phyloP scores from a whole-genome alignment of 2,888 invertebrate genomes.

The Choristoneura rosaceana region DNA sequence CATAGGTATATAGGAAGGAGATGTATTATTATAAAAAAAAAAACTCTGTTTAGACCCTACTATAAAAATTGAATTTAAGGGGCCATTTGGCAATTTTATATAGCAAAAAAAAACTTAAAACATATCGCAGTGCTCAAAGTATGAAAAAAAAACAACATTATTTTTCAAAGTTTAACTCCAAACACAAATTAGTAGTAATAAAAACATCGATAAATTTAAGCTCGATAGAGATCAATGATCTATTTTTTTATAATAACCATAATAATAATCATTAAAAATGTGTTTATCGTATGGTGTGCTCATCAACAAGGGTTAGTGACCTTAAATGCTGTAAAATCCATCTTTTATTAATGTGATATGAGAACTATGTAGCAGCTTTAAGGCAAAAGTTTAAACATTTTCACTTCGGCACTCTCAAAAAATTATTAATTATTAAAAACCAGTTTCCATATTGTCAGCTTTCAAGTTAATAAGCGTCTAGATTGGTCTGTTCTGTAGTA shows the following conservation, averaged over 20 bases:
- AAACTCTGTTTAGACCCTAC: too few relatives aligned
- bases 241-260: constrained; percentile 1
- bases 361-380: background rate
- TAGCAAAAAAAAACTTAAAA: too few relatives aligned
- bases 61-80: too few relatives aligned
- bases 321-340: background rate
- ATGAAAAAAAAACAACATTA: too few relatives aligned
- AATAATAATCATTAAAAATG: background rate
- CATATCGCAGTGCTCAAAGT: too few relatives aligned
- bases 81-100: too few relatives aligned
- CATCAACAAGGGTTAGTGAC: constrained; percentile 3
- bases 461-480: too few relatives aligned
- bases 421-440: background rate
- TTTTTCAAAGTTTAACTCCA: background rate
- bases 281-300: constrained; percentile 5
- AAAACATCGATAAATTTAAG: background rate
- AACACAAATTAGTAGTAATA: constrained; percentile 5
- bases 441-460: background rate
- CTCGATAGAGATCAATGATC: constrained; percentile 15
- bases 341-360: background rate
- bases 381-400: background rate
- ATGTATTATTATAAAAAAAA: too few relatives aligned
- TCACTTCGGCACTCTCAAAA: background rate
- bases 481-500: too few relatives aligned
- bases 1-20: too few relatives aligned